Percentiles rank a stretch among this genome's conserved stretches.
Conservation (phyloP, 2,797 vertebrate species). For the Danio albolineatus region DNA sequence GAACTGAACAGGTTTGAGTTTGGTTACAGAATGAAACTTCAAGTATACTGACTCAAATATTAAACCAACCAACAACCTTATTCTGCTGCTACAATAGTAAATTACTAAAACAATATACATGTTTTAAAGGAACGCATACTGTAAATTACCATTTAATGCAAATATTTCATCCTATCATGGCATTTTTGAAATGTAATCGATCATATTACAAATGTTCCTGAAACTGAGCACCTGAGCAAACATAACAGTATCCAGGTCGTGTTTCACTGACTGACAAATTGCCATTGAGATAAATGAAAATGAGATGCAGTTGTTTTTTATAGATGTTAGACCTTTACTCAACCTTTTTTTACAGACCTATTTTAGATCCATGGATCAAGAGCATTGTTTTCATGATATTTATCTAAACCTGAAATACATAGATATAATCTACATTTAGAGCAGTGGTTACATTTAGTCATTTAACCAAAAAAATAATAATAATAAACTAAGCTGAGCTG, state of each 20-base stretch:
- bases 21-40: too few relatives aligned
- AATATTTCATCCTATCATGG: neutral
- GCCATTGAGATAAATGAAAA: neutral
- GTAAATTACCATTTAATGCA: neutral
- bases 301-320: neutral
- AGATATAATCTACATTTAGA: neutral
- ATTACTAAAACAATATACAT: too few relatives aligned
- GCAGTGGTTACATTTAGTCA: too few relatives aligned
- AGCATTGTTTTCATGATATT: neutral
- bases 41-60: too few relatives aligned
- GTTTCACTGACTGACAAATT: neutral
- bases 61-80: too few relatives aligned
- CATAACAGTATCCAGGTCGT: neutral
- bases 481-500: constrained; percentile 5
- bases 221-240: constrained; percentile 5
- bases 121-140: neutral
- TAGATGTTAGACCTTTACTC: neutral
- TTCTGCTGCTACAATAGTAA: too few relatives aligned
- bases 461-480: neutral
- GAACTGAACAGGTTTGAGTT: too few relatives aligned
- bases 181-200: neutral
- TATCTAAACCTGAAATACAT: neutral
- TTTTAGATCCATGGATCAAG: neutral
- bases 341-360: neutral
- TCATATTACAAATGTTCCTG: constrained; percentile 22